Evolutionary conservation across 2,113 vertebrate genomes (phyloP).

Genomic region (Oncorhynchus nerka): DNA sequence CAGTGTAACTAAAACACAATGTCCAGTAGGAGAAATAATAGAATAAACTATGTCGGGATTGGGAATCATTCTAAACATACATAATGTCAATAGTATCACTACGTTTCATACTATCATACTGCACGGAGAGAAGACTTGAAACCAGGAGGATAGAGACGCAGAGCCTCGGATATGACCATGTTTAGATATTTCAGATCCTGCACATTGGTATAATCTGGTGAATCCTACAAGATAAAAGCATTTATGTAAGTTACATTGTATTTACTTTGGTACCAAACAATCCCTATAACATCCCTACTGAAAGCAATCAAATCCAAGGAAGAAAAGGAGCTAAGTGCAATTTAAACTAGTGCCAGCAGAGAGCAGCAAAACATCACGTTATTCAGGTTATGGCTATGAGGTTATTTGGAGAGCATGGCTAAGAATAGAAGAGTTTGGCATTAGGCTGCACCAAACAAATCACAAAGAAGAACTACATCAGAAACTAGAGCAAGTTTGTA

Average conservation of each 20-base stretch:
- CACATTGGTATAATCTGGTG: constrained; percentile 78
- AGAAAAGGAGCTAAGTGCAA: not conserved
- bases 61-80: not conserved
- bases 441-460: too few species aligned
- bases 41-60: too few species aligned
- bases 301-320: not conserved
- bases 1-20: too few species aligned
- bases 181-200: constrained; percentile 90
- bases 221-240: constrained; percentile 64
- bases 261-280: too few species aligned
- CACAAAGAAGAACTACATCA: too few species aligned
- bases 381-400: not conserved
- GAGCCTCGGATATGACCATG: constrained; percentile 87
- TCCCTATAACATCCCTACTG: too few species aligned
- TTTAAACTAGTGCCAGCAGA: constrained; percentile 21
- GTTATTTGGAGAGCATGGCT: not conserved
- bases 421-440: not conserved
- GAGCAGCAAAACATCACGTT: constrained; percentile 18
- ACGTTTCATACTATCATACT: not conserved
- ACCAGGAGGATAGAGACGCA: constrained; percentile 90
- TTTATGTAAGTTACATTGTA: too few species aligned
- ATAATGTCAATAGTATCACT: not conserved
- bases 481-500: too few species aligned
- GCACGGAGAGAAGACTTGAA: constrained; percentile 65
- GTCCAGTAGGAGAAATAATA: too few species aligned